Evolutionary conservation across 92 coral and sea anemone species (phyloP).

Genomic region (Micromussa lordhowensis): DNA sequence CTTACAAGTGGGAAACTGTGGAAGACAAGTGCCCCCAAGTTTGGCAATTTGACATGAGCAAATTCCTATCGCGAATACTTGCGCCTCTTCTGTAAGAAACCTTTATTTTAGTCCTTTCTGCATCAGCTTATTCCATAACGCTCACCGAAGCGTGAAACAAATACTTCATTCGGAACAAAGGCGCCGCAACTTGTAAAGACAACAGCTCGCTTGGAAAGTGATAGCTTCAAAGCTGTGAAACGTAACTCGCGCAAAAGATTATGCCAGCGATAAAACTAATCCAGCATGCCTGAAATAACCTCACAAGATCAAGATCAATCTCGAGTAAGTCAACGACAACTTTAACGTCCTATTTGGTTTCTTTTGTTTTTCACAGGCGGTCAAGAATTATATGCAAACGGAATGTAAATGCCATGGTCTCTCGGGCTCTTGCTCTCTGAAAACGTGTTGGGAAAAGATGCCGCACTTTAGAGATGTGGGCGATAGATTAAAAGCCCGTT

Average conservation of each 20-base stretch:
- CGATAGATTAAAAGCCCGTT: slow-evolving; percentile 75
- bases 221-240: slow-evolving; percentile 21
- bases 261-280: not conserved
- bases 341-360: slow-evolving; percentile 15
- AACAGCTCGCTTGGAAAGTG: slow-evolving; percentile 23
- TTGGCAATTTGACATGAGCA: slow-evolving; percentile 35
- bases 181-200: slow-evolving; percentile 35
- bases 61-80: slow-evolving; percentile 30
- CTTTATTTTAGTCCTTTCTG: slow-evolving; percentile 1
- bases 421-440: slow-evolving; percentile 79
- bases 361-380: slow-evolving; percentile 78
- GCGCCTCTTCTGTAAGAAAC: not conserved
- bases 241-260: not conserved
- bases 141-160: slow-evolving; percentile 20
- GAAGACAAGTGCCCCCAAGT: slow-evolving; percentile 47
- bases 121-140: not conserved
- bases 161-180: slow-evolving; percentile 20
- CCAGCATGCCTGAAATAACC: slow-evolving; percentile 19
- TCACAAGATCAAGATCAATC: slow-evolving; percentile 28
- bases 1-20: slow-evolving; percentile 39
- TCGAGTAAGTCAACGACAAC: not conserved
- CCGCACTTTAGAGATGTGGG: slow-evolving; percentile 81
- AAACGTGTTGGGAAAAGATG: slow-evolving; percentile 87
- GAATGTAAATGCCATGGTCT: slow-evolving; percentile 96
- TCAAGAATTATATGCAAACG: slow-evolving; percentile 72